Percentiles rank a stretch among this genome's conserved stretches.
phyloP scores from a whole-genome alignment of 2,113 vertebrate species.

The Semnopithecus entellus region DNA sequence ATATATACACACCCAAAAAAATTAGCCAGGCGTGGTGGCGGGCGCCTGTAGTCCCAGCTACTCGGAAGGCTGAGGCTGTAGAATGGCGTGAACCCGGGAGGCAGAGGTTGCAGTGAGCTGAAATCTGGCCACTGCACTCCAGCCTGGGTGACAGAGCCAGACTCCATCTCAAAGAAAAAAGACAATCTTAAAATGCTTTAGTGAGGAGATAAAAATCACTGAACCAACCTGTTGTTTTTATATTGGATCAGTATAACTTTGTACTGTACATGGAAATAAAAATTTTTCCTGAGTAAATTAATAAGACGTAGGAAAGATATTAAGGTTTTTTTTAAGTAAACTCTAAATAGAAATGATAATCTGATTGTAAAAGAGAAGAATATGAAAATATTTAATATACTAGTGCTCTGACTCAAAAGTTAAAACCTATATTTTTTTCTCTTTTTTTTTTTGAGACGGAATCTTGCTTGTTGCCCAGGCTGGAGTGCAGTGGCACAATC shows the following conservation, averaged over 20 bases:
- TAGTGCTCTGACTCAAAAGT: neutral
- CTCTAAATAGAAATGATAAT: neutral
- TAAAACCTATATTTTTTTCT: neutral
- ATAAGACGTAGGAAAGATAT: neutral
- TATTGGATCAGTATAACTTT: neutral
- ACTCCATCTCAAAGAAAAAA: no score
- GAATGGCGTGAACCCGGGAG: no score
- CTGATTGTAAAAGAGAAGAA: neutral
- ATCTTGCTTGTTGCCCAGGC: no score
- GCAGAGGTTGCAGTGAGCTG: no score
- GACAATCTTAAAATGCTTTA: neutral
- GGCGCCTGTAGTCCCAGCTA: no score
- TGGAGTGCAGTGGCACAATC: no score
- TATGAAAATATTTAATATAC: neutral
- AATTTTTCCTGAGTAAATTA: neutral
- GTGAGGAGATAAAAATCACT: neutral
- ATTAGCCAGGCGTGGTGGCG: no score
- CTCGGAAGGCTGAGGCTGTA: no score
- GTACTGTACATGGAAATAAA: neutral
- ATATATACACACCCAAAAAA: no score
- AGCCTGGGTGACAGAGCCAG: no score
- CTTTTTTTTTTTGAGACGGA: no score
- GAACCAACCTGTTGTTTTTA: neutral
- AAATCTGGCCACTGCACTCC: no score
- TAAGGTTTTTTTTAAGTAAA: neutral